Evolutionary conservation across 1,140 invertebrate species (phyloP), one percentile per base, ranked within the genome.

Genomic region (Hestina assimilis): DNA sequence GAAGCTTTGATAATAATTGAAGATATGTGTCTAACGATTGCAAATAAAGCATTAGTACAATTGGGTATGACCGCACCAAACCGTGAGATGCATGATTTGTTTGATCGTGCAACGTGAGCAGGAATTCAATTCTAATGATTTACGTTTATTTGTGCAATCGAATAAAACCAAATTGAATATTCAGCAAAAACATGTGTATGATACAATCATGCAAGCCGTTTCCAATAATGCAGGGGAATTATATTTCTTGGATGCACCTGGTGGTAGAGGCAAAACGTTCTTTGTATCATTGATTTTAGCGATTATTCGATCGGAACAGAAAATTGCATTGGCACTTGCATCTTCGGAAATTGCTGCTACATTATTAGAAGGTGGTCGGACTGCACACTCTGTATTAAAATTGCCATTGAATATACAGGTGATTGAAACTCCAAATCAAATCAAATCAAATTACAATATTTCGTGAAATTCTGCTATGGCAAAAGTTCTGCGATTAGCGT

Each of bases 291-390:
- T 89, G 43, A 48, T 84, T 50, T 70, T 87, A 40, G 66, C 64
- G 1, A 74, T 43, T 66, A 66, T 83, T 33, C 19, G 79, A 68
- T 64, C 59, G 19, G 38, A 59, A 57, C 54, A 51, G 54, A 53
- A 72, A 33, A 80, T 84, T 57, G 84, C 85, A 23, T 48, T 91
- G 23, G 82, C 88, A n/a, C 58, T 90, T 9, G 90, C 90, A 45
- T 90, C 85, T 46, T 91, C 90, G 15, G 90, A 90, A 42, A 91
- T 92, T 19, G 89, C 90, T 21, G 89, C 90, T n/a, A 91, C 87
- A 28, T 66, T 91, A n/a, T 59, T 92, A 24, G 54, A 73, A 20
- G 83, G 86, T 51, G 91, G 90, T 17, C 61, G 81, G 72, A 92
- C 90, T 21, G 87, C 86, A 33, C 90, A 92, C 82, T 89, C 83